Evolutionary conservation across 2,113 vertebrate genomes (phyloP).

Genomic region (Addax nasomaculatus): DNA sequence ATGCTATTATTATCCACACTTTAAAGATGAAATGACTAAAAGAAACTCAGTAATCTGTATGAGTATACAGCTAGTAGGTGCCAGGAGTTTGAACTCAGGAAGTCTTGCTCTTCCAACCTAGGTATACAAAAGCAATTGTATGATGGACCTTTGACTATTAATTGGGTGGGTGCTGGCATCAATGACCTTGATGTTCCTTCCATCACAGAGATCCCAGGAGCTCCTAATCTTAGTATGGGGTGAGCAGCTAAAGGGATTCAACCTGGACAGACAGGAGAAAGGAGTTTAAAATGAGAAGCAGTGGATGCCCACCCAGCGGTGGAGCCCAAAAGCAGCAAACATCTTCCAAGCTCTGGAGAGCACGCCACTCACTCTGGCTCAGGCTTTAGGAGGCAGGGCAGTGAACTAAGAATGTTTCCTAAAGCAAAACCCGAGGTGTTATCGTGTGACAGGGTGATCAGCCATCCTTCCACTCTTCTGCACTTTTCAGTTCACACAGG

Average conservation of each 20-base stretch:
- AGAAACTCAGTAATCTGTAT: neutral
- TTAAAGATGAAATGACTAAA: neutral
- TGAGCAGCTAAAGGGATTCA: neutral
- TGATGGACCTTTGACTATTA: neutral
- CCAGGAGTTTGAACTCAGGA: neutral
- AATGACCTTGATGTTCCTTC: neutral
- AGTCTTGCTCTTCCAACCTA: neutral
- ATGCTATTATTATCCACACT: neutral
- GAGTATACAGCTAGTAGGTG: neutral
- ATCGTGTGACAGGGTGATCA: neutral
- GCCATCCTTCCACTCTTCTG: neutral
- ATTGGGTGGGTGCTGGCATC: neutral
- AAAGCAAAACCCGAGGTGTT: constrained; percentile 9
- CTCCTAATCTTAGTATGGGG: neutral
- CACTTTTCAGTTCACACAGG: constrained; percentile 33
- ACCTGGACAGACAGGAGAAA: neutral
- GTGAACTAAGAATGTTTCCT: neutral
- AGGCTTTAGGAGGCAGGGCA: neutral
- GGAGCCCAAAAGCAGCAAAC: neutral
- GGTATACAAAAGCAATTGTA: neutral
- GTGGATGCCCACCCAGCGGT: neutral
- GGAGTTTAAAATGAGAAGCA: neutral
- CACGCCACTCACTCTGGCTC: neutral
- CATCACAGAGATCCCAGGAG: neutral
- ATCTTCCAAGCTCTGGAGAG: neutral